Base-by-base conservation (phyloP, 2,888 invertebrate species). In the Epirrita christyi region DNA sequence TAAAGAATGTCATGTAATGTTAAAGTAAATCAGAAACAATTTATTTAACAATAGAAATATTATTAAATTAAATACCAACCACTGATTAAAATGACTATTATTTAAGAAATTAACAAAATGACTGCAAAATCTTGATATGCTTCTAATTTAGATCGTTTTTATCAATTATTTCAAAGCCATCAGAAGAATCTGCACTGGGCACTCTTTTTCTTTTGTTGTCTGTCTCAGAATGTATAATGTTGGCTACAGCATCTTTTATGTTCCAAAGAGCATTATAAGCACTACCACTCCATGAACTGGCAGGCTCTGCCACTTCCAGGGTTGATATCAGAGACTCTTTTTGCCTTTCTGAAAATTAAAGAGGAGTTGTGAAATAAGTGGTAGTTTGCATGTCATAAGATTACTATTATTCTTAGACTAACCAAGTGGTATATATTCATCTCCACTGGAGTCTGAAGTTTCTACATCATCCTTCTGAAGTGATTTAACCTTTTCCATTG, bases 111-210 rank as follows among this genome's bases (percentile, higher is more conserved):
- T 50, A 53, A 63, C 56, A 56, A 64, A 53, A 54, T 46, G 54
- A 55, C 48, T 51, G 8, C 56, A 46, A 58, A 58, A 50, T 46
- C 29, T 38, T 49, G 58, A 66, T 66, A 60, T 66, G 59, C 55
- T 58, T 27, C 43, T 81, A 86, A 63, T 78, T 74, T 61, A 89
- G 69, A 56, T 92, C 91, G 75, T 78, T 83, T 79, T 87, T 82
- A 67, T 92, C 88, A 68, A 92, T 82, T 44, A 92, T 88, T 83
- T 90, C 91, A 77, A 92, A 92, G n/a, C 89, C 91, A 78, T 92
- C 91, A 45, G 91, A 85, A 36, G 88, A 90, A 68, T 89, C 89
- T 50, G 73, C 74, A 75, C 91, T 90, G 40, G 86, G 80, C 21
- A 87, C 68, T 61, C 85, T 75, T 66, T 83, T 80, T 54, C 83